phyloP scores from a whole-genome alignment of 2,797 vertebrate species.

The Sebastes umbrosus region DNA sequence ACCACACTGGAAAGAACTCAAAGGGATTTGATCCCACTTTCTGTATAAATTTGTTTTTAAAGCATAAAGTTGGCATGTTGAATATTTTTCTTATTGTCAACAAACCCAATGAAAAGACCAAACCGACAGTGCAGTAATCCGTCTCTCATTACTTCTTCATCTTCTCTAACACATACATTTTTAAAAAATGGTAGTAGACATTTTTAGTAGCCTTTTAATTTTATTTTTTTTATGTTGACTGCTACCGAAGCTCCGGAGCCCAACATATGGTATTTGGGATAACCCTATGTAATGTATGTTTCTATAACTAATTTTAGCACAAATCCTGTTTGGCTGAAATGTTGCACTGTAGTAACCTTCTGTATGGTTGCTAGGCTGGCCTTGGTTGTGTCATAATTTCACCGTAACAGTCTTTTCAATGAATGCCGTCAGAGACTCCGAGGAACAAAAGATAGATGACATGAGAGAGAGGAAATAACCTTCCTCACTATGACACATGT shows the following conservation, averaged over 20 bases:
- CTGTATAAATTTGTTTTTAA: background rate
- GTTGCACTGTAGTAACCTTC: background rate
- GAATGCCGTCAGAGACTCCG: background rate
- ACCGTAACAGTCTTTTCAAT: constrained; percentile 1
- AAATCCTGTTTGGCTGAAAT: background rate
- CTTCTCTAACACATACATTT: background rate
- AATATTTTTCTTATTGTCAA: background rate
- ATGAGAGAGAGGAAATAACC: constrained; percentile 29
- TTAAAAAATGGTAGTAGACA: too few relatives aligned
- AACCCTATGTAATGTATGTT: too few relatives aligned
- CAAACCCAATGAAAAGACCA: background rate
- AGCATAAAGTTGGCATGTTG: background rate
- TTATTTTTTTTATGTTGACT: too few relatives aligned
- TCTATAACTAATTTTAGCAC: background rate
- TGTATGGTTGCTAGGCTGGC: background rate
- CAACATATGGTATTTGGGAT: too few relatives aligned
- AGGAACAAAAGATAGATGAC: constrained; percentile 28
- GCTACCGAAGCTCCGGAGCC: too few relatives aligned
- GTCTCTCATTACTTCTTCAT: background rate
- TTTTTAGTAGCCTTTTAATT: too few relatives aligned
- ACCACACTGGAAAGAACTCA: background rate
- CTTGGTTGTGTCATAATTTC: background rate
- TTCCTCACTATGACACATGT: constrained; percentile 15
- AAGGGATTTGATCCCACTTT: background rate
- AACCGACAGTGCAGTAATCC: background rate